phyloP scores from a whole-genome alignment of 2,797 vertebrate species.

The Setipinna tenuifilis region DNA sequence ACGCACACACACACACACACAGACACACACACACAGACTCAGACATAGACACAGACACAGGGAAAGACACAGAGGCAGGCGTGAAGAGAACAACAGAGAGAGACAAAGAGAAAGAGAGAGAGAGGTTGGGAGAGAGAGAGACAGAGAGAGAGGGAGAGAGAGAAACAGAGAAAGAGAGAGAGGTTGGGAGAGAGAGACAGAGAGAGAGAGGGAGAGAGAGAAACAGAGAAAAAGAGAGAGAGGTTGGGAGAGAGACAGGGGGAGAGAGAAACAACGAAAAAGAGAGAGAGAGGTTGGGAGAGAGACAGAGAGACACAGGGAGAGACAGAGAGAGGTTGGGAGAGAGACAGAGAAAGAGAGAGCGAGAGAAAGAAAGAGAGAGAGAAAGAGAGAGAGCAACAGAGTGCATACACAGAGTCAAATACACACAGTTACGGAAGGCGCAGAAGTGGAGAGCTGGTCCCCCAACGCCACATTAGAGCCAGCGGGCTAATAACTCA shows the following conservation, averaged over 20 bases:
- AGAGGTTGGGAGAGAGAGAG: no score
- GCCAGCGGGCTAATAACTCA: conserved; percentile 20
- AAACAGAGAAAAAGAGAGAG: background rate
- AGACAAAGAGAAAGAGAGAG: no score
- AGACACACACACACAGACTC: no score
- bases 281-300: background rate
- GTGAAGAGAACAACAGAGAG: no score
- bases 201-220: background rate
- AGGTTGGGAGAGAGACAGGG: no score
- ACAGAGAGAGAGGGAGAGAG: no score
- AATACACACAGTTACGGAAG: background rate
- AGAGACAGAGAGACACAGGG: background rate
- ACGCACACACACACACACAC: no score
- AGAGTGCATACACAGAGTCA: background rate
- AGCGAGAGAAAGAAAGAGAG: background rate
- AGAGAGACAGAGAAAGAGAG: background rate
- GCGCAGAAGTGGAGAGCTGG: background rate
- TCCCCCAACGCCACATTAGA: background rate
- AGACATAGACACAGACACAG: no score
- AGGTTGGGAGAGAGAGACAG: no score
- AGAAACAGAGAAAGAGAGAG: no score
- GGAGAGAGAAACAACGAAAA: background rate
- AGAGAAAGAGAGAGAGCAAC: background rate
- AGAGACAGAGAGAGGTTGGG: background rate
- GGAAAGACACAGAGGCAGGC: no score